Conservation (phyloP, 1,140 invertebrate genomes). For the Octopus sinensis region DNA sequence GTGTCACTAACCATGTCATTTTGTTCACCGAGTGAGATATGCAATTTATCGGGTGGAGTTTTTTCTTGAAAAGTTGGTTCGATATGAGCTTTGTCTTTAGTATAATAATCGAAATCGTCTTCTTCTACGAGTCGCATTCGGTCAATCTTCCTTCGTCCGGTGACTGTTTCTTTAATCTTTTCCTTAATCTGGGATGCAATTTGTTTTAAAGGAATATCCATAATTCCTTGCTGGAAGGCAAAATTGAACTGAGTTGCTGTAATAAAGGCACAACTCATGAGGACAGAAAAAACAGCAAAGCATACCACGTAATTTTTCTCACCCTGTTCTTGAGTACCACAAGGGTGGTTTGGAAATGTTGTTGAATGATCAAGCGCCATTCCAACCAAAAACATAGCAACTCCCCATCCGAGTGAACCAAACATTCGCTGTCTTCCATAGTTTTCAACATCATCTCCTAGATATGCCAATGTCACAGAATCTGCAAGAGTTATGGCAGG, state of each 20-base stretch:
- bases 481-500: slow-evolving; percentile 92
- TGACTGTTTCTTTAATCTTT: slow-evolving; percentile 42
- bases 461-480: slow-evolving; percentile 74
- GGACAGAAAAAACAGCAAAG: slow-evolving; percentile 93
- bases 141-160: slow-evolving; percentile 37
- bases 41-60: slow-evolving; percentile 29
- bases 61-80: slow-evolving; percentile 15
- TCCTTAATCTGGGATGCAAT: slow-evolving; percentile 42
- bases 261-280: slow-evolving; percentile 92
- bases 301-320: slow-evolving; percentile 97
- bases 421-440: slow-evolving; percentile 98
- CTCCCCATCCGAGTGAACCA: slow-evolving; percentile 94
- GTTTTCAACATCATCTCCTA: slow-evolving; percentile 78
- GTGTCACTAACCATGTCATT: slow-evolving; percentile 50
- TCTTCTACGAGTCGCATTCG: slow-evolving; percentile 39
- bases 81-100: slow-evolving; percentile 9
- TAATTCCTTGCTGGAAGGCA: slow-evolving; percentile 45
- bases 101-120: slow-evolving; percentile 41
- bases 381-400: slow-evolving; percentile 98
- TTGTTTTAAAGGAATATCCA: slow-evolving; percentile 37
- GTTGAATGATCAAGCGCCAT: slow-evolving; percentile 90
- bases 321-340: slow-evolving; percentile 63
- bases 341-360: slow-evolving; percentile 79
- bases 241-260: slow-evolving; percentile 77
- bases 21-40: slow-evolving; percentile 37